Conservation (phyloP, 2,797 vertebrate genomes). For the Phyllotis vaccarum region DNA sequence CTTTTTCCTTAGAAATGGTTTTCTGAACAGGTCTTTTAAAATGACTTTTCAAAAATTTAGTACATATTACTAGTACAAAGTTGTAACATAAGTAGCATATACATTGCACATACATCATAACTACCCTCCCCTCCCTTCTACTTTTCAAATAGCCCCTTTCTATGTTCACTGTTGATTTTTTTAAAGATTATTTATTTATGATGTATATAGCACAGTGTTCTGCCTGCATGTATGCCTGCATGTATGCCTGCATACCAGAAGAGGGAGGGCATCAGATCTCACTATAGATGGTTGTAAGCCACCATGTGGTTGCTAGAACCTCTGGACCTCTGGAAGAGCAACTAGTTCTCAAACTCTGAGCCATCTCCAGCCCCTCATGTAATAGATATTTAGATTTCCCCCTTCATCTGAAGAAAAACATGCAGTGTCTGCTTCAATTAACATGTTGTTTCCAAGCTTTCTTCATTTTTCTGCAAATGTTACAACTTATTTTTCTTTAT, state of each 20-base stretch:
- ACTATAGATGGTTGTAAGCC: no score
- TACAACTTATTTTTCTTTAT: not conserved
- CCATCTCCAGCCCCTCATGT: no score
- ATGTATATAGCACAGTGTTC: no score
- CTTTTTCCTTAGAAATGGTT: constrained; percentile 52
- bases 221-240: no score
- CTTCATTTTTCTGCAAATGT: not conserved
- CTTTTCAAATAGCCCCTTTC: not conserved
- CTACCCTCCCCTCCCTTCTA: not conserved
- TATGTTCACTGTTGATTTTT: not conserved
- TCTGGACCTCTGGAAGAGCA: no score
- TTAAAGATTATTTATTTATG: no score
- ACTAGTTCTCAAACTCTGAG: no score
- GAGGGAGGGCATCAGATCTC: no score
- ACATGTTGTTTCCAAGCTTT: not conserved
- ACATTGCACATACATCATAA: not conserved
- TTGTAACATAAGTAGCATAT: no score
- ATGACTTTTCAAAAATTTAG: not conserved
- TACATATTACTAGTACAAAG: not conserved
- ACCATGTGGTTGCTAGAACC: no score
- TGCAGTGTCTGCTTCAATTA: not conserved
- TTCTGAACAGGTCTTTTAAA: constrained; percentile 4
- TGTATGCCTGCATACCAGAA: no score
- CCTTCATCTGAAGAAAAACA: not conserved
- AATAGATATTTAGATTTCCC: no score